Conservation (phyloP, 2,113 vertebrate genomes). For the Sinocyclocheilus grahami region DNA sequence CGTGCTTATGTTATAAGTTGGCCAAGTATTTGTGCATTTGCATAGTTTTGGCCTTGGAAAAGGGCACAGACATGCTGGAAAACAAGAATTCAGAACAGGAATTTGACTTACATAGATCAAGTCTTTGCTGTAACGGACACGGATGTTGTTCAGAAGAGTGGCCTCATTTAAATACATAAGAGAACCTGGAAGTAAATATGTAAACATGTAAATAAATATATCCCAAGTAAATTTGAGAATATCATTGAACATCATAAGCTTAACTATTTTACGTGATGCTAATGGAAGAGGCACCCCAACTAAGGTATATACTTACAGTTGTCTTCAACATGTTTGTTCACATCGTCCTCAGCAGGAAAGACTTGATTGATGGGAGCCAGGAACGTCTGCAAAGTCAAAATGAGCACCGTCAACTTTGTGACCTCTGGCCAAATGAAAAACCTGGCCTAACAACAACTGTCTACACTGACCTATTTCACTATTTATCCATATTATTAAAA, state of each 20-base stretch:
- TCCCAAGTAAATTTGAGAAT: conserved; percentile 20
- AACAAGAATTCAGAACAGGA: background rate
- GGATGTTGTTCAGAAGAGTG: conserved; percentile 96
- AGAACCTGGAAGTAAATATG: conserved; percentile 79
- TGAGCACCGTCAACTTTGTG: background rate
- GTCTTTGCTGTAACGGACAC: conserved; percentile 95
- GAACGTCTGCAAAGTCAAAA: conserved; percentile 82
- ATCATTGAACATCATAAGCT: background rate
- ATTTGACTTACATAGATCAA: conserved; percentile 91
- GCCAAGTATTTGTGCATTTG: too few species aligned
- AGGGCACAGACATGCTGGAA: background rate
- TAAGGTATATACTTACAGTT: conserved; percentile 86
- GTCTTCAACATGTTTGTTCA: conserved; percentile 95
- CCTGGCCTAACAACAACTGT: background rate
- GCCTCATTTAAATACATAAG: conserved; percentile 99
- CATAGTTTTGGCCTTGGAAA: background rate
- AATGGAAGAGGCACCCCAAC: background rate
- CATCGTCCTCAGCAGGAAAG: conserved; percentile 96
- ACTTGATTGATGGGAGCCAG: conserved; percentile 93
- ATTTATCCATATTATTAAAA: conserved; percentile 19
- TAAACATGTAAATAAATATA: background rate
- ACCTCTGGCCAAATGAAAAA: conserved; percentile 34
- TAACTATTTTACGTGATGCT: background rate
- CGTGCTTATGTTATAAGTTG: background rate
- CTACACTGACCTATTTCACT: background rate